Percentiles rank a stretch among this genome's conserved stretches.
Evolutionary conservation across 2,888 invertebrate species (phyloP).

Genomic region (Oscheius sp.): DNA sequence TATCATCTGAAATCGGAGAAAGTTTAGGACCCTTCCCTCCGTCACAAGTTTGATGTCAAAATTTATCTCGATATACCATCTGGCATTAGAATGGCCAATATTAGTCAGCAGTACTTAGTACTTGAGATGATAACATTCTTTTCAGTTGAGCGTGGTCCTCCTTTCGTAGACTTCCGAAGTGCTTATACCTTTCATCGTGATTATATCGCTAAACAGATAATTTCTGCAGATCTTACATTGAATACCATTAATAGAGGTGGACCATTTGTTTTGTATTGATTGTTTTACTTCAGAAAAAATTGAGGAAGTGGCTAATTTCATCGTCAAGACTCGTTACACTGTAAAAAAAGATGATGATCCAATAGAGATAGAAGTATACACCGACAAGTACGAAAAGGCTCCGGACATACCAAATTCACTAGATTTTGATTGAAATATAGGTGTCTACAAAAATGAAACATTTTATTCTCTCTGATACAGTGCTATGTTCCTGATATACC

Average conservation of each 20-base stretch:
- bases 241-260: slow-evolving; percentile 9
- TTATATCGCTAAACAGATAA: slow-evolving; percentile 8
- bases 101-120: neutral
- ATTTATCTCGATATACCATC: slow-evolving; percentile 17
- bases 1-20: neutral
- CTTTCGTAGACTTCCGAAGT: too few species aligned
- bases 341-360: too few species aligned
- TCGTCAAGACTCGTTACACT: neutral
- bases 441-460: too few species aligned
- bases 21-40: slow-evolving; percentile 2
- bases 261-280: neutral
- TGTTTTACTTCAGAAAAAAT: slow-evolving; percentile 8
- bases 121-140: neutral
- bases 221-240: slow-evolving; percentile 18
- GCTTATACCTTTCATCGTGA: slow-evolving; percentile 4
- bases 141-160: too few species aligned
- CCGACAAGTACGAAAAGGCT: slow-evolving; percentile 25
- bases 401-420: slow-evolving; percentile 17
- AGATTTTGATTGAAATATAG: too few species aligned
- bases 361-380: slow-evolving; percentile 18
- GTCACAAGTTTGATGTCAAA: slow-evolving; percentile 15
- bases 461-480: too few species aligned
- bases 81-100: slow-evolving; percentile 6
- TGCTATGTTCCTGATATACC: too few species aligned
- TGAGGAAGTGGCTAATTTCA: slow-evolving; percentile 14